phyloP scores from a whole-genome alignment of 2,888 invertebrate genomes.

The Oscheius sp. region DNA sequence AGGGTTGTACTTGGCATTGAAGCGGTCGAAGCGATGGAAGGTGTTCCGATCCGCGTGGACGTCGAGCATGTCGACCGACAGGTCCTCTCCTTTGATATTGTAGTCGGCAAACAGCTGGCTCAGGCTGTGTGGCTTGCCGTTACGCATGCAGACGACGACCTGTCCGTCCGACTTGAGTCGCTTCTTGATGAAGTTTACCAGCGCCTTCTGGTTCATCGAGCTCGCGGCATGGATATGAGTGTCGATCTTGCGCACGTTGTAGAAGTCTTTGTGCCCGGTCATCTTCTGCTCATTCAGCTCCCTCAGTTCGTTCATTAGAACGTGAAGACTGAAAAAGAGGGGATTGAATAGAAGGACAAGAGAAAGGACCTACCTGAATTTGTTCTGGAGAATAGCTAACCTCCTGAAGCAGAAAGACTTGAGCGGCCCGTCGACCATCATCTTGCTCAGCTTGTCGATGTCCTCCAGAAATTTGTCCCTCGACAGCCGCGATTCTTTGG shows the following conservation, averaged over 20 bases:
- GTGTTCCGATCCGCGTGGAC: constrained; percentile 96
- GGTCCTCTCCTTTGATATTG: constrained; percentile 92
- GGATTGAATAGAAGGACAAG: constrained; percentile 84
- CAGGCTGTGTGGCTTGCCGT: constrained; percentile 85
- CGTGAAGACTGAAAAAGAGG: constrained; percentile 81
- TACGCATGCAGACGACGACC: constrained; percentile 81
- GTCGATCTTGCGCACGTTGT: constrained; percentile 95
- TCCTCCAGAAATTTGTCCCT: constrained; percentile 70
- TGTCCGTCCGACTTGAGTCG: constrained; percentile 90
- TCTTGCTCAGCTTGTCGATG: constrained; percentile 74
- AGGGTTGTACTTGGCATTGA: constrained; percentile 99
- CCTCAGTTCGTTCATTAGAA: constrained; percentile 87
- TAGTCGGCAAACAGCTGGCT: constrained; percentile 91
- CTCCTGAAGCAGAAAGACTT: constrained; percentile 8
- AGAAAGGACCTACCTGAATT: constrained; percentile 74
- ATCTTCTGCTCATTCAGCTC: constrained; percentile 96
- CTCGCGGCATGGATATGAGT: constrained; percentile 99
- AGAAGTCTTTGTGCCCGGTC: constrained; percentile 97
- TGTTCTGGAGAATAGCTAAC: constrained; percentile 80
- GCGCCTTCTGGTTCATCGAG: constrained; percentile 99
- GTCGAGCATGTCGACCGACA: constrained; percentile 97
- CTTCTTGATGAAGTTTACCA: constrained; percentile 97
- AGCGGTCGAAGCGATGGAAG: constrained; percentile 98
- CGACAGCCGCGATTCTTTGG: constrained; percentile 53
- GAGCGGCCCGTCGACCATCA: constrained; percentile 98